Evolutionary conservation across 2,797 vertebrate genomes (phyloP).

Genomic region (Scolopax rusticola): DNA sequence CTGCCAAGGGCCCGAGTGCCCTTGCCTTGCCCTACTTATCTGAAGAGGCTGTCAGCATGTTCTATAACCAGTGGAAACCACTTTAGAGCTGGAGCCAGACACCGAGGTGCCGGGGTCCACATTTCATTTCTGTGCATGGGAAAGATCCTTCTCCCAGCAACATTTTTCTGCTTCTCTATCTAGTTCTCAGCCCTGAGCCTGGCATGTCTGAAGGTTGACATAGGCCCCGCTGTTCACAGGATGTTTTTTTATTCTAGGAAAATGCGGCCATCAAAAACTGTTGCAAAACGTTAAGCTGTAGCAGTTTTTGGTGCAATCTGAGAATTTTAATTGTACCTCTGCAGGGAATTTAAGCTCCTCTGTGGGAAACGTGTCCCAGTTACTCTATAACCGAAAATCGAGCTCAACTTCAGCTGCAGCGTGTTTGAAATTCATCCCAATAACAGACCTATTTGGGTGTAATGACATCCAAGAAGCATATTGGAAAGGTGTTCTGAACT

Average conservation of each 20-base stretch:
- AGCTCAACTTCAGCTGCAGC: background rate
- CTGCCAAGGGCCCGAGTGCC: slow-evolving; percentile 60
- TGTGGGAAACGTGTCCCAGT: background rate
- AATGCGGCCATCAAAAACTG: background rate
- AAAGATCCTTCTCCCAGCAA: slow-evolving; percentile 57
- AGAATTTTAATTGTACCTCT: background rate
- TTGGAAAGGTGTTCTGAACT: background rate
- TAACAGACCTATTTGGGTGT: background rate
- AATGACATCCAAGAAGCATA: background rate
- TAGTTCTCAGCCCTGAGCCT: slow-evolving; percentile 32
- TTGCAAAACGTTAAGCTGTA: background rate
- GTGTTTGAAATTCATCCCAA: background rate
- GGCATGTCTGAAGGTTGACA: slow-evolving; percentile 11
- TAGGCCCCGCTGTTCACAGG: background rate
- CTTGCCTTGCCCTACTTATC: slow-evolving; percentile 73
- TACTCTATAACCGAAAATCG: background rate
- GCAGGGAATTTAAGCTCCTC: background rate
- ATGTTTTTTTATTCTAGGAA: background rate
- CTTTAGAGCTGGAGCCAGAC: slow-evolving; percentile 74
- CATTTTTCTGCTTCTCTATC: slow-evolving; percentile 44
- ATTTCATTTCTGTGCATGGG: slow-evolving; percentile 62
- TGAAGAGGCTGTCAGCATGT: slow-evolving; percentile 74
- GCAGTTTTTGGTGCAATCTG: background rate
- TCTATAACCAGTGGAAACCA: slow-evolving; percentile 72
- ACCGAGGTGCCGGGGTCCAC: slow-evolving; percentile 70